Percentiles rank a stretch among this genome's conserved stretches.
Evolutionary conservation across 2,888 invertebrate genomes (phyloP).

Genomic region (Ryuthela nishihirai): DNA sequence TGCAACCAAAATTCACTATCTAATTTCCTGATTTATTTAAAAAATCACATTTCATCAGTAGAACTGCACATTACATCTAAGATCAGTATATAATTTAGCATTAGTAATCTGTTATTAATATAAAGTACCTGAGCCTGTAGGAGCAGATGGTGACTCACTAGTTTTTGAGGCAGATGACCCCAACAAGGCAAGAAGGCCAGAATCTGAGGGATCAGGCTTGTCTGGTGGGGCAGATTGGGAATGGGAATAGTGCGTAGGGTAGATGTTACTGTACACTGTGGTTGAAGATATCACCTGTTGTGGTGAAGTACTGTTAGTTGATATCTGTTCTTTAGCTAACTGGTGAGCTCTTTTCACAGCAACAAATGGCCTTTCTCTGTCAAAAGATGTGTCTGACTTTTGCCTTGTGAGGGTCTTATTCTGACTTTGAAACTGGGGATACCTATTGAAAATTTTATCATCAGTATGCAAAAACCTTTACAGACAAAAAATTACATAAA

Average conservation of each 20-base stretch:
- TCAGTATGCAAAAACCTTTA: no score
- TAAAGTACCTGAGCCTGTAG: no score
- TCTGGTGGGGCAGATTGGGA: background rate
- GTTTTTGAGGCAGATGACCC: slow-evolving; percentile 7
- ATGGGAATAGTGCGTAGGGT: slow-evolving; percentile 6
- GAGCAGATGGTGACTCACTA: no score
- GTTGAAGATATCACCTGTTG: slow-evolving; percentile 36
- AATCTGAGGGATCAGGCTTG: slow-evolving; percentile 21
- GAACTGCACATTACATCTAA: no score
- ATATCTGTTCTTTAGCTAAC: slow-evolving; percentile 48
- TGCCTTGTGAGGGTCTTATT: slow-evolving; percentile 44
- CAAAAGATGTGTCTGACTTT: slow-evolving; percentile 48
- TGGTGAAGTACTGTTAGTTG: slow-evolving; percentile 40
- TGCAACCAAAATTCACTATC: no score
- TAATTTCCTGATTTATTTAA: no score
- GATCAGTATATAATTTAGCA: no score
- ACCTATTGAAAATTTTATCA: slow-evolving; percentile 11
- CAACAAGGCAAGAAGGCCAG: slow-evolving; percentile 16
- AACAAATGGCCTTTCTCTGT: slow-evolving; percentile 62
- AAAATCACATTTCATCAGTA: no score
- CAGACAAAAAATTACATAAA: no score
- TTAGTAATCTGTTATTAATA: no score
- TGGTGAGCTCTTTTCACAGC: slow-evolving; percentile 61
- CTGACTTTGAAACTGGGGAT: slow-evolving; percentile 40
- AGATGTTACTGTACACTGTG: slow-evolving; percentile 33